phyloP scores from a whole-genome alignment of 2,888 invertebrate genomes.

The Harpagoxenus sublaevis region DNA sequence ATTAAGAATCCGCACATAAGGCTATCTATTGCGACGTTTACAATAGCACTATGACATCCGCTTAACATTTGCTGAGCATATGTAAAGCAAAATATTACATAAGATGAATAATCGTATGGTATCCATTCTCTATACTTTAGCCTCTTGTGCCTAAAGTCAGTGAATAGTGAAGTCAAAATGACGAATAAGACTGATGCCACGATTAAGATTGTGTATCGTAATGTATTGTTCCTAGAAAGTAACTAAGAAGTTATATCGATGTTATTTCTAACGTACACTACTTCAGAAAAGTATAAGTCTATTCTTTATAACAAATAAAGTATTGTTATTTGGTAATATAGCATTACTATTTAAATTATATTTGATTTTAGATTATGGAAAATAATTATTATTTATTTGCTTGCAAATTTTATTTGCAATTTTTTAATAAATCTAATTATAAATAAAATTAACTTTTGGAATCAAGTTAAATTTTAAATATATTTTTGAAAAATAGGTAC shows the following conservation, averaged over 20 bases:
- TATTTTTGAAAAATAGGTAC: too few species aligned
- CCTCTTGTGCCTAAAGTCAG: conserved; percentile 19
- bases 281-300: background rate
- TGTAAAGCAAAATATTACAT: conserved; percentile 31
- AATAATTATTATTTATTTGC: background rate
- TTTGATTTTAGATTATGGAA: background rate
- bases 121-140: conserved; percentile 54
- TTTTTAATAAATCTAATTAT: too few species aligned
- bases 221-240: conserved; percentile 55
- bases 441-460: too few species aligned
- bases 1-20: conserved; percentile 45
- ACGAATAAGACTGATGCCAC: conserved; percentile 33
- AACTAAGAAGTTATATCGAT: background rate
- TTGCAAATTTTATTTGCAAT: too few species aligned
- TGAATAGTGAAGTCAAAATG: conserved; percentile 41
- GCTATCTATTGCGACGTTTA: conserved; percentile 53
- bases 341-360: background rate
- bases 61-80: conserved; percentile 51
- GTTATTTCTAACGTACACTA: background rate
- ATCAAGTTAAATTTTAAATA: too few species aligned
- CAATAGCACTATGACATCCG: background rate
- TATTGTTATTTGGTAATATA: background rate
- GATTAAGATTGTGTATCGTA: conserved; percentile 57
- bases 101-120: conserved; percentile 37
- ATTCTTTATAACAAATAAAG: background rate